These are phyloP conservation scores for Xiphophorus birchmanni DNA, from an alignment of 2,797 vertebrate species.

Conservation along the genomic window DNA sequence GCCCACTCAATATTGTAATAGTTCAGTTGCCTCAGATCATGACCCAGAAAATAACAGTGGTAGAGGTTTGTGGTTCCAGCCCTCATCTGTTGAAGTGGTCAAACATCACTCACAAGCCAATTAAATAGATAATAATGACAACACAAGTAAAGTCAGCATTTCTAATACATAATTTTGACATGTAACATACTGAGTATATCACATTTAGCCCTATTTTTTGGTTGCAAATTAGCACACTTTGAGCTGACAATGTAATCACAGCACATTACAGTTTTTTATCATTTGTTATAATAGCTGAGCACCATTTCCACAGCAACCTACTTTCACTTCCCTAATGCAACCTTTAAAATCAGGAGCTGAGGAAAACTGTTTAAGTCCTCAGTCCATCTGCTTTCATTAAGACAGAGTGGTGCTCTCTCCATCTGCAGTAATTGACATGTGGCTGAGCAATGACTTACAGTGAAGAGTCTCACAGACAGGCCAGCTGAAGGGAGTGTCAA, in stretches of 20 bases:
- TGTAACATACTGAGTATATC: background rate
- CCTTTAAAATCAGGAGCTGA: conserved; percentile 48
- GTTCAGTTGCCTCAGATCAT: background rate
- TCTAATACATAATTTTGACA: background rate
- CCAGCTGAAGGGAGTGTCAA: conserved; percentile 76
- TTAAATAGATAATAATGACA: background rate
- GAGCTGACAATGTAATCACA: conserved; percentile 23
- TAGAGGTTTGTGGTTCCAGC: background rate
- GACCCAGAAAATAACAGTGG: background rate
- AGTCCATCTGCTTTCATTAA: conserved; percentile 71
- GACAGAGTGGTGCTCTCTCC: conserved; percentile 62
- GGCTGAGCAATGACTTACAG: conserved; percentile 78
- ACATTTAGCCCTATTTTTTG: conserved; percentile 5
- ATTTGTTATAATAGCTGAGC: conserved; percentile 10
- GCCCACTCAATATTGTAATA: background rate
- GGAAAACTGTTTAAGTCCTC: conserved; percentile 55
- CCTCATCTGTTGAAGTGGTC: background rate
- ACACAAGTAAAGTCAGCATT: background rate
- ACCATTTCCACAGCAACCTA: conserved; percentile 13
- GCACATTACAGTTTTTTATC: conserved; percentile 12
- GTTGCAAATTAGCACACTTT: conserved; percentile 23
- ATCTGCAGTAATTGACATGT: conserved; percentile 76
- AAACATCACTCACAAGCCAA: background rate
- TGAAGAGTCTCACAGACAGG: conserved; percentile 65
- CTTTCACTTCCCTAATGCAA: conserved; percentile 18